Base-by-base conservation (phyloP, 2,797 vertebrate genomes). In the Danio jaintianensis region DNA sequence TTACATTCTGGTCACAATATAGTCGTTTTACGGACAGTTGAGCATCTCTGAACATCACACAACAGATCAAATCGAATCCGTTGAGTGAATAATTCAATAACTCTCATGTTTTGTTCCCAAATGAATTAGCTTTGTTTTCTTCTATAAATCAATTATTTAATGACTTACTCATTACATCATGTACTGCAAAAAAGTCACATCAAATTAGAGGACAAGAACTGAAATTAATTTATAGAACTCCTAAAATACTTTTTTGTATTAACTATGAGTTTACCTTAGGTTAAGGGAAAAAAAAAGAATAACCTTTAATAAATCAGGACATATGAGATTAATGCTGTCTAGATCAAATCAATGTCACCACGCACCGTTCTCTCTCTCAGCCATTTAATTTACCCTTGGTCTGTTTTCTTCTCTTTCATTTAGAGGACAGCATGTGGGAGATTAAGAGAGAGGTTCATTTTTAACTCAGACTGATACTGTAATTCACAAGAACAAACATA, bases 321-420 rank as follows among this genome's bases (percentile, higher is more conserved):
- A 48, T n/a, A 18, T 16, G 20, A 56, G 6, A 68, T 47, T 67
- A 16, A 8, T 43, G n/a, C 36, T n/a, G 43, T 78, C 45, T 13
- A 16, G n/a, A 70, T 16, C 75, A 78, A 6, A 29, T 73, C 20
- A 45, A n/a, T 69, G 8, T 61, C 55, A 50, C 47, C 50, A 18
- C 7, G 6, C 53, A 58, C 16, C 20, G 20, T 13, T 68, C 29
- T 68, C 43, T 16, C 52, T 59, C 55, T 8, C 64, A 47, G 11
- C n/a, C 13, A 16, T 59, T 59, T 47, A 6, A 45, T 59, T 58
- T 15, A 45, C 53, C 40, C 13, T 47, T 45, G 10, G 16, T 47
- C 42, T 52, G 29, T 64, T 22, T 64, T 68, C 53, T 50, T 40
- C 12, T 52, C 38, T 68, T 48, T 58, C 20, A 18, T 52, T n/a